Conservation (phyloP, 2,797 vertebrate genomes). For the Carapus acus region DNA sequence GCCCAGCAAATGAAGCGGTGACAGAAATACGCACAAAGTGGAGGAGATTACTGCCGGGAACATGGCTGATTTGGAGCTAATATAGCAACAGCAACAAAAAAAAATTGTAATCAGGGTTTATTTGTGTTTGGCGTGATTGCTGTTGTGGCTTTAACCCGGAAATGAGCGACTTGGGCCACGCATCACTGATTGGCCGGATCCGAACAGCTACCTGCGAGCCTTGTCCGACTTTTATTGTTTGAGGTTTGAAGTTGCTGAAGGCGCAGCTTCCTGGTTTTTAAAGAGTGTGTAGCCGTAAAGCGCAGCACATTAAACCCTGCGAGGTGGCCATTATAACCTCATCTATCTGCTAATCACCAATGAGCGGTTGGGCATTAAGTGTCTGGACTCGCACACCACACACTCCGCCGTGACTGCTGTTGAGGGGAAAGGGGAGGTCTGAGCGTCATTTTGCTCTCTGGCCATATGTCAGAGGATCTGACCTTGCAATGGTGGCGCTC, state of each 20-base stretch:
- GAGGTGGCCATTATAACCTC: conserved; percentile 33
- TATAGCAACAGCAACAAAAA: too few relatives aligned
- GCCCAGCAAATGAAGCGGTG: neutral
- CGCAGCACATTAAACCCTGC: conserved; percentile 33
- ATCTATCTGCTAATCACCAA: conserved; percentile 32
- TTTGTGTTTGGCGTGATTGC: too few relatives aligned
- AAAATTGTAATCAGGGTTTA: too few relatives aligned
- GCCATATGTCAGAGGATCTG: conserved; percentile 27
- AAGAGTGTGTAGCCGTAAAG: conserved; percentile 26
- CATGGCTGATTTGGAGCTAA: too few relatives aligned
- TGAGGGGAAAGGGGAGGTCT: neutral
- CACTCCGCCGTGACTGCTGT: conserved; percentile 15
- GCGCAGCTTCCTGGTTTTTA: conserved; percentile 22
- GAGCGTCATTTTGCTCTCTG: conserved; percentile 14
- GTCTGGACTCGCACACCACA: conserved; percentile 17
- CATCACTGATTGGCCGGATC: conserved; percentile 15
- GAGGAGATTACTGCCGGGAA: too few relatives aligned
- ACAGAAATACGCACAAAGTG: conserved; percentile 4
- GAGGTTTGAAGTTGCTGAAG: conserved; percentile 20
- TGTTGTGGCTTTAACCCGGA: too few relatives aligned
- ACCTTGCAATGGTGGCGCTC: conserved; percentile 27
- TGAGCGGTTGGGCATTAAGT: conserved; percentile 9
- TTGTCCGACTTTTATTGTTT: conserved; percentile 27
- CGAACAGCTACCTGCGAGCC: conserved; percentile 20
- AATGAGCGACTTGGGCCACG: too few relatives aligned